These are phyloP conservation scores for Latheticus oryzae DNA, from an alignment of 2,888 invertebrate genomes.

Conservation along the genomic window DNA sequence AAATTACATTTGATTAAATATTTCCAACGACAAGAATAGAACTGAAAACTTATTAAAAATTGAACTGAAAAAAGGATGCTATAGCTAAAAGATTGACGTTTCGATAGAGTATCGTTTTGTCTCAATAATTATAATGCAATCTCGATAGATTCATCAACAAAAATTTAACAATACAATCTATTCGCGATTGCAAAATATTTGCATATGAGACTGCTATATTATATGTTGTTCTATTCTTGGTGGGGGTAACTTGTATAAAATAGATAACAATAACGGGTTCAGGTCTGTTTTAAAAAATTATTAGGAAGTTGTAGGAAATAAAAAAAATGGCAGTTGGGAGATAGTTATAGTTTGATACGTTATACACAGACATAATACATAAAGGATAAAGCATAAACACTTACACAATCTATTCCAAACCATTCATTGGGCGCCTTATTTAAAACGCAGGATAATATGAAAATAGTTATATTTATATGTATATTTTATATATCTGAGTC, in stretches of 20 bases:
- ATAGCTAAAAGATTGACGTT: conserved; percentile 29
- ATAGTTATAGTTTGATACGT: conserved; percentile 51
- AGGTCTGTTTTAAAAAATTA: conserved; percentile 28
- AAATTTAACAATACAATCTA: conserved; percentile 35
- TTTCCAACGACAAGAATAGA: conserved; percentile 42
- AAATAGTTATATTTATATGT: conserved; percentile 62
- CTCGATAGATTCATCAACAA: conserved; percentile 34
- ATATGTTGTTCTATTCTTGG: conserved; percentile 46
- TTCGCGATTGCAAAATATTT: conserved; percentile 23
- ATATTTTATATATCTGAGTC: conserved; percentile 61
- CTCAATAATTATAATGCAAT: conserved; percentile 30
- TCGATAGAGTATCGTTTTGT: conserved; percentile 36
- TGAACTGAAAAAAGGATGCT: conserved; percentile 31
- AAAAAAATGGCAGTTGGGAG: conserved; percentile 44
- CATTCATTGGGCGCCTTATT: conserved; percentile 54
- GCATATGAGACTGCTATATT: conserved; percentile 25
- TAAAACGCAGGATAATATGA: conserved; percentile 62
- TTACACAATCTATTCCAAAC: conserved; percentile 58
- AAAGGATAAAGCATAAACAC: conserved; percentile 57
- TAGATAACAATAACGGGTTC: conserved; percentile 44
- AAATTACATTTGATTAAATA: conserved; percentile 43
- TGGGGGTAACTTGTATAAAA: conserved; percentile 55
- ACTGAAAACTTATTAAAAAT: no score
- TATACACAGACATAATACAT: conserved; percentile 59
- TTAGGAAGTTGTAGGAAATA: conserved; percentile 31